A percentile compares a stretch with the other conserved stretches of the same genome.
Evolutionary conservation across 2,797 vertebrate species (phyloP).

Genomic region (Remorina albescens): DNA sequence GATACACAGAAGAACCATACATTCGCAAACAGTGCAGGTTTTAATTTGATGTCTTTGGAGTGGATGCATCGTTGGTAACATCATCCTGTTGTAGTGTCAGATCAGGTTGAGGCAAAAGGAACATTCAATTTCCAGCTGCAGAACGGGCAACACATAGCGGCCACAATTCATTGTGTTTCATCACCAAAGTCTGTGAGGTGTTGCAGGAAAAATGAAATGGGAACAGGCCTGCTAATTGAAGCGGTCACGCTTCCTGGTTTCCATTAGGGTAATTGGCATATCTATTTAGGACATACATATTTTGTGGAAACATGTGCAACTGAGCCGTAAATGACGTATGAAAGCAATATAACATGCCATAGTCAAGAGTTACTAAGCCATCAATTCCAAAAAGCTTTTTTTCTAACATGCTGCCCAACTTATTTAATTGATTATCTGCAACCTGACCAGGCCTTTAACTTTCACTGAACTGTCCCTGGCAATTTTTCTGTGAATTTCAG

Average conservation of each 20-base stretch:
- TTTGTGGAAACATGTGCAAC: conserved; percentile 72
- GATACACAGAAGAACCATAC: conserved; percentile 44
- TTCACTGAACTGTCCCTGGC: neutral
- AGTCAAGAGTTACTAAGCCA: conserved; percentile 42
- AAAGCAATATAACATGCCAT: conserved; percentile 57
- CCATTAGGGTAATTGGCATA: conserved; percentile 82
- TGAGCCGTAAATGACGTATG: conserved; percentile 76
- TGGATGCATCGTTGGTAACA: conserved; percentile 47
- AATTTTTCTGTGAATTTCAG: neutral
- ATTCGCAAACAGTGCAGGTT: conserved; percentile 60
- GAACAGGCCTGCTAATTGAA: conserved; percentile 78
- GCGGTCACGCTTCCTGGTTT: conserved; percentile 74
- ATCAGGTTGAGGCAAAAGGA: conserved; percentile 60
- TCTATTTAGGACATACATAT: conserved; percentile 81
- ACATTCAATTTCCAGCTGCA: conserved; percentile 62
- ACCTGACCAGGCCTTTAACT: conserved; percentile 1
- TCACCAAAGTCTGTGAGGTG: conserved; percentile 74
- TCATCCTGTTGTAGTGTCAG: conserved; percentile 52
- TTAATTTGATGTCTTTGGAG: conserved; percentile 61
- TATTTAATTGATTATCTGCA: conserved; percentile 35
- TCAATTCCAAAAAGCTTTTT: conserved; percentile 27
- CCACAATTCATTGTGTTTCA: conserved; percentile 62
- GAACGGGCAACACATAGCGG: conserved; percentile 42
- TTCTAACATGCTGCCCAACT: conserved; percentile 16
- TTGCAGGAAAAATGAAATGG: conserved; percentile 71